Evolutionary conservation across 2,888 invertebrate genomes (phyloP), one percentile per base, ranked within the genome.

Genomic region (Orthonevra nobilis): DNA sequence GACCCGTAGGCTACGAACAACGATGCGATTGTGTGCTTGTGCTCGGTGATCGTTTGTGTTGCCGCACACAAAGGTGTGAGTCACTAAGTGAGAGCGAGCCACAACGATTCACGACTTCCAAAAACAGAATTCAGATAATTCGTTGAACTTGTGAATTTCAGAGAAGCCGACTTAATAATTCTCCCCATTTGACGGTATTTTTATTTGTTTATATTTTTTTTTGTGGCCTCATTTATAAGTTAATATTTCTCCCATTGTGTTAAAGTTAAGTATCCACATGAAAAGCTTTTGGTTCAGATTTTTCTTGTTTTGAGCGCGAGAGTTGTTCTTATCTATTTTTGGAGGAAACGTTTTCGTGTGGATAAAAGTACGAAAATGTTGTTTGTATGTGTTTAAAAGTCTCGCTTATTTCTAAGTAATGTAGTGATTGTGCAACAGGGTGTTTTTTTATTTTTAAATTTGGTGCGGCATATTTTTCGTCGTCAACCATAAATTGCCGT

Each of bases 91-190:
- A 30, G 20, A 19, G 36, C 34, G 23, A 26, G 12, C 36, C 17
- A 46, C 20, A 1, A 14, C 26, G 26, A 44, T 30, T 42, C 40
- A 26, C 44, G 15, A 28, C 14, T 5, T 9, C 12, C 40, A 44
- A 10, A 32, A 56, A 14, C 30, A 36, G 23, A 36, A 61, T 46
- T 34, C 26, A 68, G 42, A 60, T 50, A 66, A 68, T 73, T 66
- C 60, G 50, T 68, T 73, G 73, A 73, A 73, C 68, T 73, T 68
- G 34, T 44, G 30, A 60, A 56, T 68, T 68, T 66, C 68, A 9
- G 44, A 60, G 73, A 66, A 73, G 20, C 1, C 6, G 38, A 30
- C 26, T 54, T 17, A 19, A 40, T 38, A 23, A 17, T 58, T 42
- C n/a, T n/a, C n/a, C n/a, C n/a, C n/a, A n/a, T n/a, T n/a, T 14